Evolutionary conservation across 2,888 invertebrate species (phyloP), one percentile per base, ranked within the genome.

Genomic region (Ceriagrion tenellum): DNA sequence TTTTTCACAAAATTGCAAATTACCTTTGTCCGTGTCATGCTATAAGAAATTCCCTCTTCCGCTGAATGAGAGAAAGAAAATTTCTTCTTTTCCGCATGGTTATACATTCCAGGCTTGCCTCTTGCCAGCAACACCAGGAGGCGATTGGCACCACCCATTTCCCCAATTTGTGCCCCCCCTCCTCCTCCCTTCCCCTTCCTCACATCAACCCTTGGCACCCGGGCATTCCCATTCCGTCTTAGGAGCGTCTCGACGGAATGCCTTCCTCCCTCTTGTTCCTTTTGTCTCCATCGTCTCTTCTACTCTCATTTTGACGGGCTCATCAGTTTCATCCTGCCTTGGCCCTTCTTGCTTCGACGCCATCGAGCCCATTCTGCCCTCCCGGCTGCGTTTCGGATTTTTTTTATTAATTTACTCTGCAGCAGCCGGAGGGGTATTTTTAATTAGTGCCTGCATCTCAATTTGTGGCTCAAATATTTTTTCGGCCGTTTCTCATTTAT

Each of bases 381-480:
- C 18, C 35, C 23, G 35, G 35, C 13, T 35, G 81, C 81, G 81
- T 81, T 81, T 30, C 74, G 30, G 30, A 30, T 30, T 30, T 74
- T 74, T 74, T 81, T 81, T 81, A 81, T 81, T 81, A 81, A 81
- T 81, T 35, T 81, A 81, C 81, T 30, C 35, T 18, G 8, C 81
- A 16, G 35, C 2, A 81, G 81, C 81, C 81, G 16, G 81, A 81
- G 81, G 81, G 81, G 13, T 81, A 81, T 81, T 81, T 81, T 81
- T 81, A 81, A 81, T 81, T 81, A 81, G 81, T 26, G 26, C 81
- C 81, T 81, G 81, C 81, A 81, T 81, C 81, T 81, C 81, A 81
- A 81, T 81, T 35, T 81, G 30, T n/a, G 35, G 81, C 81, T 81
- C 81, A 35, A 4, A 18, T 20, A 59, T 69, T 81, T 81, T 81